These are phyloP conservation scores for Spondyliosoma cantharus DNA, from an alignment of 2,797 vertebrate species.

Conservation along the genomic window DNA sequence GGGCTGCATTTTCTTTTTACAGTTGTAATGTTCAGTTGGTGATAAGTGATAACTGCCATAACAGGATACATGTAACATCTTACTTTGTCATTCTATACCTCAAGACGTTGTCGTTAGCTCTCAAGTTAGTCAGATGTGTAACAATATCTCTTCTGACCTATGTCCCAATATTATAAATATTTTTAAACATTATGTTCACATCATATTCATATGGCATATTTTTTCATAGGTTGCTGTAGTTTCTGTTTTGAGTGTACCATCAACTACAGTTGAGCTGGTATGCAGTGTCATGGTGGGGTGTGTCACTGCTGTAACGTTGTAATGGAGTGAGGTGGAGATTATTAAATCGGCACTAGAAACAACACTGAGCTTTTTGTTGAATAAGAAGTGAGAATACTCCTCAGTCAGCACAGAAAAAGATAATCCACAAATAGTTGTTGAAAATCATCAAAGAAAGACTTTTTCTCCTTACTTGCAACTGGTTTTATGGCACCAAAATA, in stretches of 20 bases:
- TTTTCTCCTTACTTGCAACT: slow-evolving; percentile 4
- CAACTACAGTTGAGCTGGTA: neutral
- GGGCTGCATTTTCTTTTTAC: neutral
- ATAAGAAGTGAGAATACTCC: slow-evolving; percentile 8
- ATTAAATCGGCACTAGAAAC: neutral
- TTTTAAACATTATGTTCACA: neutral
- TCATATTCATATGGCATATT: neutral
- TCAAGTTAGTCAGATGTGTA: neutral
- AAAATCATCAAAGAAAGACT: neutral
- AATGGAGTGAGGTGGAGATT: neutral
- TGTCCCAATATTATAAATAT: too few relatives aligned
- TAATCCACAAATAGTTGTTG: neutral
- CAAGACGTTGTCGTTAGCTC: too few relatives aligned
- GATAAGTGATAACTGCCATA: neutral
- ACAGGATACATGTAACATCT: neutral
- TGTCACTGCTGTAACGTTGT: neutral
- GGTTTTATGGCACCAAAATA: neutral
- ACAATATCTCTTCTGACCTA: too few relatives aligned
- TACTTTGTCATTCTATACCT: too few relatives aligned
- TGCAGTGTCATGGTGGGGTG: neutral
- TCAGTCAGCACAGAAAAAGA: slow-evolving; percentile 4
- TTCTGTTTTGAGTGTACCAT: neutral
- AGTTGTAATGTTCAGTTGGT: neutral
- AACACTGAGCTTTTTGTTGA: neutral
- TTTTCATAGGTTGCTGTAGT: neutral